Evolutionary conservation across 2,888 invertebrate species (phyloP).

Genomic region (Andrena camellia): DNA sequence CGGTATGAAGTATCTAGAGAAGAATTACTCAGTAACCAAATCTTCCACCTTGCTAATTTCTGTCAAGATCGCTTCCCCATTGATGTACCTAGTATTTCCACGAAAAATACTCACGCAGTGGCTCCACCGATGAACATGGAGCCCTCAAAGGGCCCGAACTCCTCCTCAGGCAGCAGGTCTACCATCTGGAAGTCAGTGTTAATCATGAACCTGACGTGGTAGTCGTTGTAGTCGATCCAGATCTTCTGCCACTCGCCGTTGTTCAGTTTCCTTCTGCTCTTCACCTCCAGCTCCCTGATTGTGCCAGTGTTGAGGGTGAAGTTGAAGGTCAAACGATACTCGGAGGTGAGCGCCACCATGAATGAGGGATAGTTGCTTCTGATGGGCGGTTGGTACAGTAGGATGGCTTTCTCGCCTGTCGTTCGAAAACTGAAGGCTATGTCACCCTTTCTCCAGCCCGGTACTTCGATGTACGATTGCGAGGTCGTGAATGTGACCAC

Average conservation of each 20-base stretch:
- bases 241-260: constrained; percentile 98
- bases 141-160: constrained; percentile 96
- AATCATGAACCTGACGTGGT: constrained; percentile 96
- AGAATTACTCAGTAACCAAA: no score
- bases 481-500: constrained; percentile 97
- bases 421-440: constrained; percentile 97
- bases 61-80: no score
- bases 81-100: no score
- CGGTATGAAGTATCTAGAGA: no score
- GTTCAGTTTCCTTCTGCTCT: constrained; percentile 93
- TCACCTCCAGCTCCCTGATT: constrained; percentile 92
- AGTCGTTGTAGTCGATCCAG: constrained; percentile 97
- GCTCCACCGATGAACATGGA: constrained; percentile 98
- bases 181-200: constrained; percentile 96
- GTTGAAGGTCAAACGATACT: constrained; percentile 95
- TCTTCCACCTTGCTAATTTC: no score
- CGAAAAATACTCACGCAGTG: constrained; percentile 90
- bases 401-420: constrained; percentile 94
- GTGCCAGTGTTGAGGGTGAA: constrained; percentile 95
- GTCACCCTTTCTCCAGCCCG: constrained; percentile 96
- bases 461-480: constrained; percentile 96
- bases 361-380: constrained; percentile 95
- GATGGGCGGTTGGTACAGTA: constrained; percentile 96
- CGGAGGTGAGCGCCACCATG: constrained; percentile 94
- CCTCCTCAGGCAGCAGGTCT: constrained; percentile 93